Base-by-base conservation (phyloP, 1,140 invertebrate genomes). In the Orius insidiosus region DNA sequence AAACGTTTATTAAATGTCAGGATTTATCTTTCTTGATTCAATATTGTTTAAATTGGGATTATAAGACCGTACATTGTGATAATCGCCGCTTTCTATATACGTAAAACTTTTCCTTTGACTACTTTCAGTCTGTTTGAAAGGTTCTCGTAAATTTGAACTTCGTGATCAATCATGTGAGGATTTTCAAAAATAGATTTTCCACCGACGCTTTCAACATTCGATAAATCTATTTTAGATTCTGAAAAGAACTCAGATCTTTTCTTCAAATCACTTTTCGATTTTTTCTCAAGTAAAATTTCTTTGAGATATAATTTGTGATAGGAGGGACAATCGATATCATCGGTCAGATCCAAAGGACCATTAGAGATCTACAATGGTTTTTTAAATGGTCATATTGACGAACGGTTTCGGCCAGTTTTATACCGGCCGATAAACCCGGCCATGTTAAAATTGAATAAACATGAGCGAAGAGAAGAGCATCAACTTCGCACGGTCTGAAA, bases 391-490 rank as follows among this genome's bases (percentile, higher is more conserved):
- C 14, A n/a, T 45, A 15, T 19, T 36, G n/a, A n/a, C 47, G 41
- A 7, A 49, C 10, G 30, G 37, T 42, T 1, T 44, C 47, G 15
- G 41, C 32, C 11, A 49, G 35, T n/a, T 42, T 42, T 30, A 45
- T 15, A 38, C 47, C 47, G 30, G 41, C 34, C 10, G 41, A 33
- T 10, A 49, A 35, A 13, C 47, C 16, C 13, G 39, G 33, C 11
- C 10, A 31, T 5, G 37, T 72, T 16, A 75, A 56, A n/a, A 83
- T 61, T 1, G 73, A 69, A 57, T 67, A 74, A 6, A 84, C 55
- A 56, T 84, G 80, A 19, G 78, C 78, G 59, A 74, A 84, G 2
- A 80, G 70, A 14, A 81, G 56, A 11, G 78, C 78, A 64, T 84
- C 80, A 35, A 81, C 54, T 60, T 82, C 77, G 14, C 74, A 79